phyloP scores from a whole-genome alignment of 2,113 vertebrate genomes.

The Catharus bicknelli region DNA sequence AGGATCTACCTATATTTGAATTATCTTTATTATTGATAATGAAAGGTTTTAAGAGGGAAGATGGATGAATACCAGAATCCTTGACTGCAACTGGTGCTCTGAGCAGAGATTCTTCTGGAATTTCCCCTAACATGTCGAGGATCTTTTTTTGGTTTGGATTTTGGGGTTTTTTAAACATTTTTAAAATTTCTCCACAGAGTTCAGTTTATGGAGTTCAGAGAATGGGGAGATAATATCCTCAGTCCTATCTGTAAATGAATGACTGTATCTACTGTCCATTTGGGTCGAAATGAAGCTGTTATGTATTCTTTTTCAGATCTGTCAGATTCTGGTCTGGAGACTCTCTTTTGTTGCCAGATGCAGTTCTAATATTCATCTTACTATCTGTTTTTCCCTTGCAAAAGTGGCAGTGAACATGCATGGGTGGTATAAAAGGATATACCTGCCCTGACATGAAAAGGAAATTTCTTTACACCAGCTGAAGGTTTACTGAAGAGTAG shows the following conservation, averaged over 20 bases:
- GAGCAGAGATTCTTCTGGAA: background rate
- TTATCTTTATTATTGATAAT: background rate
- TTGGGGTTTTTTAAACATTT: rapidly evolving
- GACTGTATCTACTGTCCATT: background rate
- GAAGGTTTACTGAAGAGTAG: background rate
- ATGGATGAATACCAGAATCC: background rate
- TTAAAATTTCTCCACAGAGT: background rate
- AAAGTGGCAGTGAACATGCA: background rate
- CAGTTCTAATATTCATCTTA: background rate
- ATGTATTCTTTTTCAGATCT: background rate
- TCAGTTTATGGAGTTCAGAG: background rate
- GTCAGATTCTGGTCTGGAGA: background rate
- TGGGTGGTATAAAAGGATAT: background rate
- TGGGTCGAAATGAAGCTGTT: background rate
- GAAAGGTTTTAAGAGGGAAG: background rate
- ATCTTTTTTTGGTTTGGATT: rapidly evolving
- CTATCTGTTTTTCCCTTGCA: background rate
- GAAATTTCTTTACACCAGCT: background rate
- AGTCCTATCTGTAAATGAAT: background rate
- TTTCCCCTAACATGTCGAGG: background rate
- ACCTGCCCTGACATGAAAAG: background rate
- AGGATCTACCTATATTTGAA: background rate
- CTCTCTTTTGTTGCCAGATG: background rate
- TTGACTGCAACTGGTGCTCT: background rate
- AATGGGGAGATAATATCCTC: background rate